Conservation (phyloP, 2,113 vertebrate species). For the Brachypodius melanocephalos region DNA sequence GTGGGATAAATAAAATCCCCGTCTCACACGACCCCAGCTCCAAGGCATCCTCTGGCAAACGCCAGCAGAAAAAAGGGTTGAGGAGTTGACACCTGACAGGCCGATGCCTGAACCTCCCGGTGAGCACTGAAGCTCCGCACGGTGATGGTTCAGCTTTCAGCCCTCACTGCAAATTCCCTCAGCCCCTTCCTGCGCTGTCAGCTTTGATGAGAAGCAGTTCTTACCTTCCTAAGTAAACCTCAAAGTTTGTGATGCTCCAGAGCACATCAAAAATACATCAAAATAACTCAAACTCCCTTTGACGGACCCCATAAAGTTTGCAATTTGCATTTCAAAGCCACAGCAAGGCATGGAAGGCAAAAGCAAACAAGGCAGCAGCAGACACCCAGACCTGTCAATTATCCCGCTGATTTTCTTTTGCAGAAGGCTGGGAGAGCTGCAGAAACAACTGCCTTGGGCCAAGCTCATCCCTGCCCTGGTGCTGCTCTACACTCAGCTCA, state of each 20-base stretch:
- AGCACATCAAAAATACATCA: constrained; percentile 55
- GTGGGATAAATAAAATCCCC: accelerated
- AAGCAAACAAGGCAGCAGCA: constrained; percentile 12
- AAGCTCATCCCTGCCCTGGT: neutral
- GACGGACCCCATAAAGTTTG: constrained; percentile 13
- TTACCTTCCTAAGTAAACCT: constrained; percentile 18
- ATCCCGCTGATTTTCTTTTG: neutral
- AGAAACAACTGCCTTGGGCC: neutral
- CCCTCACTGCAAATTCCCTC: neutral
- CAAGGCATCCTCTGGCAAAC: neutral
- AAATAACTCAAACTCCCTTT: constrained; percentile 41
- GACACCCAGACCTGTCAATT: constrained; percentile 33
- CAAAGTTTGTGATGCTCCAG: constrained; percentile 1
- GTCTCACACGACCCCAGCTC: accelerated
- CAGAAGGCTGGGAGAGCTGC: neutral
- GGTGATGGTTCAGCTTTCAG: neutral
- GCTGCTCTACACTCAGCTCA: neutral
- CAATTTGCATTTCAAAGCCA: constrained; percentile 63
- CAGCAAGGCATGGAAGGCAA: neutral
- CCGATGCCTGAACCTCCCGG: neutral
- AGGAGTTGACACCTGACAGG: neutral
- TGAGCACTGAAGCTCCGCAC: neutral
- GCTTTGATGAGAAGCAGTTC: neutral
- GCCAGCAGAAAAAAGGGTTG: neutral
- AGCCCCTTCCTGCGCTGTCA: neutral